Evolutionary conservation across 2,888 invertebrate genomes (phyloP).

Genomic region (Lucinisca nassula): DNA sequence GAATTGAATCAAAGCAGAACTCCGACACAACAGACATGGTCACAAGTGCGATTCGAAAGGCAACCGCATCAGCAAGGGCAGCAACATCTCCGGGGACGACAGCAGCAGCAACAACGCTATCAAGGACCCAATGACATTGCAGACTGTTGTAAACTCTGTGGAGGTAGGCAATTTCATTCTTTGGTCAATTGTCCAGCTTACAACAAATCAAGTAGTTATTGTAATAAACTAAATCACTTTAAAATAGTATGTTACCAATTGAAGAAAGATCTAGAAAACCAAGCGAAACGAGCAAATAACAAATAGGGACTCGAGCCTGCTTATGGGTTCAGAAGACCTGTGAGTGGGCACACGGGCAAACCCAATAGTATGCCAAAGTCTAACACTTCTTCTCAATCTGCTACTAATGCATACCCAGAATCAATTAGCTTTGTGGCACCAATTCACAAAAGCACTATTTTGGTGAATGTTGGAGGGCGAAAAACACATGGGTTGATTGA

Average conservation of each 20-base stretch:
- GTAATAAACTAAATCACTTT: constrained; percentile 7
- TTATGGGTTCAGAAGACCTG: neutral
- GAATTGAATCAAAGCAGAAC: neutral
- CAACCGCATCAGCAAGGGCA: too few relatives aligned
- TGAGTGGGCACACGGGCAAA: neutral
- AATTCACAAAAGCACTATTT: neutral
- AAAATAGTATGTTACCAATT: neutral
- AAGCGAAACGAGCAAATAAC: neutral
- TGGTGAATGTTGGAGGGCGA: neutral
- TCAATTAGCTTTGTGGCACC: too few relatives aligned
- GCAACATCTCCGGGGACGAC: neutral
- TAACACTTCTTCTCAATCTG: too few relatives aligned
- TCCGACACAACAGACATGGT: neutral
- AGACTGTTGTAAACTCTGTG: neutral
- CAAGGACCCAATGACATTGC: neutral
- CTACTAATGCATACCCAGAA: too few relatives aligned
- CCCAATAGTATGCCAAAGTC: too few relatives aligned
- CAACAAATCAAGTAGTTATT: neutral
- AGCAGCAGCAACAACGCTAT: too few relatives aligned
- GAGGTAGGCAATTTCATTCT: neutral
- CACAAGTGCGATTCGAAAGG: too few relatives aligned
- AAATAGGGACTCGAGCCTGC: neutral
- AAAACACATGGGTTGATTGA: neutral
- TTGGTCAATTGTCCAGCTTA: neutral
- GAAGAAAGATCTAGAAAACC: too few relatives aligned